Evolutionary conservation across 2,113 vertebrate genomes (phyloP), one percentile per base, ranked within the genome.

Genomic region (Poecile atricapillus): DNA sequence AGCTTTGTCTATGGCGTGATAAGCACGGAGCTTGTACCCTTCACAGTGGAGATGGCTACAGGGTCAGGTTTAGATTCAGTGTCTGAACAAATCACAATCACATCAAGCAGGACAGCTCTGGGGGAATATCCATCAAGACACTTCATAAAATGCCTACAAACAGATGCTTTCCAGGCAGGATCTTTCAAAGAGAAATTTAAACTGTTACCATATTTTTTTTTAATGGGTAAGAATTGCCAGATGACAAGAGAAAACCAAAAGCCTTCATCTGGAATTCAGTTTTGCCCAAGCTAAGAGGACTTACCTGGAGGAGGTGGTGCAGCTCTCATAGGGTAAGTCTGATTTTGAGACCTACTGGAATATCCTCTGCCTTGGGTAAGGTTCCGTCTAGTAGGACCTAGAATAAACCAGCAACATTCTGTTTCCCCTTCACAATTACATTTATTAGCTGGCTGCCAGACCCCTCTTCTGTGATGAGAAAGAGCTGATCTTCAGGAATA

Each of bases 221-320:
- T n/a, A 58, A 49, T 31, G 23, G 5, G 22, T 52, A 76, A 71
- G 76, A 65, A 27, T 27, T 56, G 28, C 24, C n/a, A 75, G 20
- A 37, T 59, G 27, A 39, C 43, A 73, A 47, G 15, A 70, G 10
- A 62, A 65, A 87, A 89, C 25, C 1, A 2, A 33, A 76, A 74
- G 35, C 20, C 22, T 60, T 12, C 33, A 16, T 49, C 0, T 49
- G 39, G 17, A 69, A 24, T 56, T 79, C 28, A 28, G 22, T 9
- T 82, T 64, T 60, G 37, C 37, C 33, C 5, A 5, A 69, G 56
- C 59, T 44, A 59, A 69, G 27, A 41, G 25, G 35, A 78, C 93
- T 97, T 96, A 99, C 99, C 99, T 96, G 99, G 99, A 50, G 99
- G 99, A 16, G 98, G 99, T 0, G 99, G 99, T 25, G 99, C 99